A percentile compares a stretch with the other conserved stretches of the same genome.
phyloP scores from a whole-genome alignment of 2,797 vertebrate genomes.

The Alectoris magna region DNA sequence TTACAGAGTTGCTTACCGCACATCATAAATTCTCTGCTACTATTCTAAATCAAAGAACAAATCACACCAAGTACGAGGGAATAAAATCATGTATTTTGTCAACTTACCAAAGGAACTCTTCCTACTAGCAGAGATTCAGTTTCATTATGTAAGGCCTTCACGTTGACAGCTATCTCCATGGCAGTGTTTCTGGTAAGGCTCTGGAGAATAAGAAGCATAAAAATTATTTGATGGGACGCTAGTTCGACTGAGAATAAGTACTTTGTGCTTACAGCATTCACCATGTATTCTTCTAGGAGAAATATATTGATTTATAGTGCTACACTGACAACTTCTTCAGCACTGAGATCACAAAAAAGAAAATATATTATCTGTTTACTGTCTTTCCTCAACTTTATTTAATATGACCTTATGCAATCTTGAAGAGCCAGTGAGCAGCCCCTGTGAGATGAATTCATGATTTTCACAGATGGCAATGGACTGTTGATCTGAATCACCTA shows the following conservation, averaged over 20 bases:
- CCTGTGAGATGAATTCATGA: neutral
- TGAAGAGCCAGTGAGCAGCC: neutral
- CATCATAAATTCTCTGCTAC: neutral
- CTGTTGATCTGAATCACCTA: neutral
- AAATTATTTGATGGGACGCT: neutral
- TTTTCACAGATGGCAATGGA: neutral
- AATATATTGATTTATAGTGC: neutral
- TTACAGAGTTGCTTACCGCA: neutral
- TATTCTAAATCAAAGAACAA: neutral
- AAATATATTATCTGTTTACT: neutral
- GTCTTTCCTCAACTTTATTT: neutral
- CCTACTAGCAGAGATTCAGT: conserved; percentile 94
- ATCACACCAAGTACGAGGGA: neutral
- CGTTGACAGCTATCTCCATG: conserved; percentile 93
- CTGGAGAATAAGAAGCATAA: conserved; percentile 75
- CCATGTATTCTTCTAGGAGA: neutral
- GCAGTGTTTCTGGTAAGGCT: conserved; percentile 94
- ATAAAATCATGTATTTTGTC: neutral
- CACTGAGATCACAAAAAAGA: neutral
- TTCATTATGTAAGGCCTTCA: conserved; percentile 96
- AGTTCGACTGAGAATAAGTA: neutral
- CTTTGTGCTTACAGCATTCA: neutral
- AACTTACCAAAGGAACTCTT: conserved; percentile 92
- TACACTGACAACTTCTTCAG: neutral
- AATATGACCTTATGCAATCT: neutral